Evolutionary conservation across 64 coral and sea anemone genomes (phyloP).

Genomic region (Pachyseris speciosa): DNA sequence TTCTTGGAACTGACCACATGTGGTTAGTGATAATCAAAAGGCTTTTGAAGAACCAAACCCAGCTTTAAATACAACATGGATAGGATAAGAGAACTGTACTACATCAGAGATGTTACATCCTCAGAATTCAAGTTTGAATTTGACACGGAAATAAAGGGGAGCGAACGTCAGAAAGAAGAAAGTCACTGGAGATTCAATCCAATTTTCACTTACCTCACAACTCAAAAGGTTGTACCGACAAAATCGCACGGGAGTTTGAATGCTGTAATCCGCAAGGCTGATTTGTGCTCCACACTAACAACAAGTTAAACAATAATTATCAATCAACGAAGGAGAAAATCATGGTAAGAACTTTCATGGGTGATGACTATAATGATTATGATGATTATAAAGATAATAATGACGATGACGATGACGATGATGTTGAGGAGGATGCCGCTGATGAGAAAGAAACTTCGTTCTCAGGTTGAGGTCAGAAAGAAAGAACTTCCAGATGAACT

Average conservation of each 20-base stretch:
- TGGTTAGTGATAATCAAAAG: too few species aligned
- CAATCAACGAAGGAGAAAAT: background rate
- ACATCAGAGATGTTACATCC: too few species aligned
- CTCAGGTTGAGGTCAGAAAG: background rate
- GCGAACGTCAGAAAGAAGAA: too few species aligned
- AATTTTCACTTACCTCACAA: constrained; percentile 77
- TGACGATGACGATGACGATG: background rate
- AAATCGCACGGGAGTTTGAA: constrained; percentile 84
- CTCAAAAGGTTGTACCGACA: constrained; percentile 89
- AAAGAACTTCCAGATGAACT: background rate
- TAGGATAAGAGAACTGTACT: too few species aligned
- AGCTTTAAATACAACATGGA: too few species aligned
- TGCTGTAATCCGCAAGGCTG: constrained; percentile 89
- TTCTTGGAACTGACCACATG: too few species aligned
- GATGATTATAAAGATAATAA: background rate
- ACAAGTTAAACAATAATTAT: background rate
- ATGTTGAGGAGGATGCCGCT: too few species aligned
- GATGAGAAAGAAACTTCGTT: background rate
- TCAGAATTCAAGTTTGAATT: too few species aligned
- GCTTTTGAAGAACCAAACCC: too few species aligned
- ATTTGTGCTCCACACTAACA: constrained; percentile 89
- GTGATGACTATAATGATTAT: background rate
- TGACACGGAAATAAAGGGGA: too few species aligned
- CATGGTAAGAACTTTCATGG: background rate
- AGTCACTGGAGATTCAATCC: too few species aligned